Base-by-base conservation (phyloP, 2,113 vertebrate genomes). In the Gasterosteus aculeatus region DNA sequence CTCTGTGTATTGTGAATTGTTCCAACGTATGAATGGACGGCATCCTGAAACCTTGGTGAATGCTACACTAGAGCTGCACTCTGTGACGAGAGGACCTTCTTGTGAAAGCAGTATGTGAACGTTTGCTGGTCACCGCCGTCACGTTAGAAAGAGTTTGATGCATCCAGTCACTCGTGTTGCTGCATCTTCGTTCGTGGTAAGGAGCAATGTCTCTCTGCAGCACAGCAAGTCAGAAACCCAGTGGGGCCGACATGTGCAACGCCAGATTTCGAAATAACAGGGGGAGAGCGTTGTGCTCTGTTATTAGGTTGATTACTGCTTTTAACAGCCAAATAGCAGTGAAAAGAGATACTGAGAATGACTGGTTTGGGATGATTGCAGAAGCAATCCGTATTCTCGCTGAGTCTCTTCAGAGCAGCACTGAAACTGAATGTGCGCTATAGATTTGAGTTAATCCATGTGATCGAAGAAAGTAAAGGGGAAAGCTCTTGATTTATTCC, bases 371-470 rank as follows among this genome's bases (percentile, higher is more conserved):
- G 38, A 77, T 64, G 31, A 73, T 62, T 82, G 33, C 46, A 51
- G 35, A 53, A 69, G 58, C 54, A 0, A 76, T 85, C 61, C 42
- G 75, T 77, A 67, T 78, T 78, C 78, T 67, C 70, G 33, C 51
- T 6, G 35, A 41, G 63, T 79, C 47, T 59, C 69, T 35, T 49
- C 8, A 64, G 26, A 56, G 31, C 39, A 60, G 69, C 19, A 29
- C 41, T 70, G 46, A 10, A 69, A 35, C 31, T 5, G 42, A 85
- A 81, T 76, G 47, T 76, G 76, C 41, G 77, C 71, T 60, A 81
- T 79, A 79, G 73, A 84, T 89, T 81, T 72, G 44, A 83, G 59
- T 82, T 85, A 82, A 90, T 82, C 78, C 71, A 16, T 61, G 44
- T 76, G 75, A 83, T 77, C 44, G 85, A 54, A 77, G 69, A 38